Conservation (phyloP, 2,113 vertebrate genomes). For the Pelecanus crispus region DNA sequence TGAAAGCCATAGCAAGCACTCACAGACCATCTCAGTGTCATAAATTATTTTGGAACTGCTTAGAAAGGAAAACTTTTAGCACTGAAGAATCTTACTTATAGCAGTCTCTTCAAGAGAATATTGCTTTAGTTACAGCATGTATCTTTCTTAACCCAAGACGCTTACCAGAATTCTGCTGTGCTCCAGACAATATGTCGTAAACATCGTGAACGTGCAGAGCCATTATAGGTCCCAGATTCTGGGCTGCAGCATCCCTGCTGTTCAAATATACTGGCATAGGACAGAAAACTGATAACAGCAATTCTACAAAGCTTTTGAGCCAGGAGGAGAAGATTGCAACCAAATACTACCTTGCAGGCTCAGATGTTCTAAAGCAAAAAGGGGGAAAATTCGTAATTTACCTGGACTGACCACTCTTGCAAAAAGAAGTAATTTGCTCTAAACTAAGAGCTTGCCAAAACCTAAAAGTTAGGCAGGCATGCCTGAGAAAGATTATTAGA, state of each 20-base stretch:
- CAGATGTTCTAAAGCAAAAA: not conserved
- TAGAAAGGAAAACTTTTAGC: not conserved
- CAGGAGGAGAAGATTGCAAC: not conserved
- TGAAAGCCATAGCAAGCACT: not conserved
- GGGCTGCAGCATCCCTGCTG: not conserved
- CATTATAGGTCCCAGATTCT: not conserved
- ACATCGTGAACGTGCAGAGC: not conserved
- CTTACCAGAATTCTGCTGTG: not conserved
- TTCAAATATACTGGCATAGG: not conserved
- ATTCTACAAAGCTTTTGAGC: not conserved
- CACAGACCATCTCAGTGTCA: not conserved
- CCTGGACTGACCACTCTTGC: not conserved
- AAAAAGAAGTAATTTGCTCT: not conserved
- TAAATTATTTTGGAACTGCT: conserved; percentile 12
- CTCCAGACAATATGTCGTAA: conserved; percentile 5
- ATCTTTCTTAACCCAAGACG: not conserved
- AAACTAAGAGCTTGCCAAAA: not conserved
- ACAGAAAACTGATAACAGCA: conserved; percentile 15
- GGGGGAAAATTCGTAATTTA: not conserved
- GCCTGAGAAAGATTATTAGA: not conserved
- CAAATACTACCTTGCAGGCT: not conserved
- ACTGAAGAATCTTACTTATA: not conserved
- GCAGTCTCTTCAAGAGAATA: not conserved
- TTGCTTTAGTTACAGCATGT: not conserved
- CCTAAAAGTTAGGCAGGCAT: not conserved